Conservation (phyloP, 2,113 vertebrate genomes). For the Corapipo altera region DNA sequence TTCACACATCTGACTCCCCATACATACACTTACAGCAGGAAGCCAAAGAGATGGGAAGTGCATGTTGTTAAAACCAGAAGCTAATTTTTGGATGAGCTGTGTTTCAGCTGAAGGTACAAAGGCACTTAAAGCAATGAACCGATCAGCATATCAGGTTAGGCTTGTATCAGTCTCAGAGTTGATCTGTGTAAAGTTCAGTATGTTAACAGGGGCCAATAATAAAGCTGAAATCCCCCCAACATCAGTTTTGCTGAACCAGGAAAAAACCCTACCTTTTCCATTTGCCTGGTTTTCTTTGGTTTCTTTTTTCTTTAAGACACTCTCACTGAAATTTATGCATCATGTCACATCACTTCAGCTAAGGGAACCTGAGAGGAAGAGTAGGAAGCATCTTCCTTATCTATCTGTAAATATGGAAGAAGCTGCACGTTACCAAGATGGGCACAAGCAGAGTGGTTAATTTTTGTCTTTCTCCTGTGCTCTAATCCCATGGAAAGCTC, state of each 20-base stretch:
- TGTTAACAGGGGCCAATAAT: neutral
- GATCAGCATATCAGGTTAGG: neutral
- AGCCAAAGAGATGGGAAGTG: neutral
- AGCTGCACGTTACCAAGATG: neutral
- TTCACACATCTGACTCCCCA: neutral
- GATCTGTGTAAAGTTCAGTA: neutral
- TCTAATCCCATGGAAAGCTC: neutral
- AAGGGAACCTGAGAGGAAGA: neutral
- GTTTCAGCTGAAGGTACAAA: neutral
- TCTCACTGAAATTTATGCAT: neutral
- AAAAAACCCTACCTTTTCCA: neutral
- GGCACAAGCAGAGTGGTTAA: neutral
- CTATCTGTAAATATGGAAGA: neutral
- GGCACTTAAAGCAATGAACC: neutral
- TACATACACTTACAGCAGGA: neutral
- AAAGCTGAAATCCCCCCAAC: neutral
- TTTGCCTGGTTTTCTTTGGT: neutral
- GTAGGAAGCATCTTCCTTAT: neutral
- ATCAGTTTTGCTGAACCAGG: neutral
- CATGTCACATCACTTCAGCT: neutral
- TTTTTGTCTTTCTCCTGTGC: neutral
- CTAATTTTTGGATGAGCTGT: neutral
- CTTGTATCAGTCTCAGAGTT: neutral
- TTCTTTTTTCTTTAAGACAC: neutral
- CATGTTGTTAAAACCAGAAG: neutral